phyloP scores from a whole-genome alignment of 2,113 vertebrate genomes.

The Malaclemys terrapin region DNA sequence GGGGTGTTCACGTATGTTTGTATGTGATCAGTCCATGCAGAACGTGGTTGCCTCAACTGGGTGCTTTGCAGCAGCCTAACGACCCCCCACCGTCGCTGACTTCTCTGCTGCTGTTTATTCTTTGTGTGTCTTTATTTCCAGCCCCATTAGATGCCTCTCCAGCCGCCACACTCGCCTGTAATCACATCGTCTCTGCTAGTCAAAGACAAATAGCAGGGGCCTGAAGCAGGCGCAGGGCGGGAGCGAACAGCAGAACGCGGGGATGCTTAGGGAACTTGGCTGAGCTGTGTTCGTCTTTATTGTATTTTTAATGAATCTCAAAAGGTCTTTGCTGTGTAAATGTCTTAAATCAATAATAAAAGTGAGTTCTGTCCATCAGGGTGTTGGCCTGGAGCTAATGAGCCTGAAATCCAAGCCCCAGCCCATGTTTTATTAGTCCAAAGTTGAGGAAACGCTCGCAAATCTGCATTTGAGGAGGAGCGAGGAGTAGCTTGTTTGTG shows the following conservation, averaged over 20 bases:
- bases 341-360: conserved; percentile 24
- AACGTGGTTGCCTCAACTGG: neutral
- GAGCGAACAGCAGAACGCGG: neutral
- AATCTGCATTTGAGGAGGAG: neutral
- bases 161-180: neutral
- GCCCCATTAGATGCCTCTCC: neutral
- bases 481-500: neutral
- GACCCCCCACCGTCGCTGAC: neutral
- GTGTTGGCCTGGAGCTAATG: neutral
- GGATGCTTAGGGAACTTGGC: neutral
- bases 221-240: neutral
- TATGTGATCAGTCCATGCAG: accelerated
- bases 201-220: conserved; percentile 20
- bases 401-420: neutral
- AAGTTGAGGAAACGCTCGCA: neutral
- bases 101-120: neutral
- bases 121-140: conserved; percentile 14
- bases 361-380: neutral
- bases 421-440: neutral
- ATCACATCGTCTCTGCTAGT: accelerated
- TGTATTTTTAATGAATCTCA: conserved; percentile 22
- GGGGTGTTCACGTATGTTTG: neutral
- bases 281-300: neutral
- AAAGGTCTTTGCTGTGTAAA: neutral
- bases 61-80: neutral